Evolutionary conservation across 2,888 invertebrate species (phyloP).

Genomic region (Dasysyrphus tricinctus): DNA sequence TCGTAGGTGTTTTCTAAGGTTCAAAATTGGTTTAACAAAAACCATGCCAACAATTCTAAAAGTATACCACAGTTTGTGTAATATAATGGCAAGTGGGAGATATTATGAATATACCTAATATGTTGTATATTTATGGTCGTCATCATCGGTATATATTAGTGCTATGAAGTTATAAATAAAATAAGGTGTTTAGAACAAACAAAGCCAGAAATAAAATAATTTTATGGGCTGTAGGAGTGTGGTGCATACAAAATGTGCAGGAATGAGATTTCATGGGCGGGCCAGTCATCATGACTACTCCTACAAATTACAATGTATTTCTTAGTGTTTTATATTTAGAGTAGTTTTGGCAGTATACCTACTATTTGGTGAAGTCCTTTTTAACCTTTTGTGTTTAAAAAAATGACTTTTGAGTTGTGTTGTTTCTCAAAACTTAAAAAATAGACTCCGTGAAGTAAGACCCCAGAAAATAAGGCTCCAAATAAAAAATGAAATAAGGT

Average conservation of each 20-base stretch:
- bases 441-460: too few species aligned
- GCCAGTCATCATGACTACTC: too few species aligned
- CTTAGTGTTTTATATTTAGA: too few species aligned
- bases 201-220: constrained; percentile 15
- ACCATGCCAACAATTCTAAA: neutral
- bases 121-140: neutral
- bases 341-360: too few species aligned
- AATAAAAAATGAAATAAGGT: too few species aligned
- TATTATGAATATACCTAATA: neutral
- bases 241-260: neutral
- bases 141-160: neutral
- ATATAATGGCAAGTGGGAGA: neutral
- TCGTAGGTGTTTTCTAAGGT: constrained; percentile 4
- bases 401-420: too few species aligned
- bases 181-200: constrained; percentile 32
- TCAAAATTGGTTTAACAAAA: neutral
- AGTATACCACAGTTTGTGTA: neutral
- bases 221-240: neutral
- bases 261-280: too few species aligned
- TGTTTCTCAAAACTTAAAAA: too few species aligned
- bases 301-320: too few species aligned
- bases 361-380: too few species aligned
- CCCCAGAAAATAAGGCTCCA: too few species aligned
- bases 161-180: constrained; percentile 22
- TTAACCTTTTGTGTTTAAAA: too few species aligned